These are phyloP conservation scores for Myotis davidii DNA, from an alignment of 2,113 vertebrate species.

Conservation along the genomic window DNA sequence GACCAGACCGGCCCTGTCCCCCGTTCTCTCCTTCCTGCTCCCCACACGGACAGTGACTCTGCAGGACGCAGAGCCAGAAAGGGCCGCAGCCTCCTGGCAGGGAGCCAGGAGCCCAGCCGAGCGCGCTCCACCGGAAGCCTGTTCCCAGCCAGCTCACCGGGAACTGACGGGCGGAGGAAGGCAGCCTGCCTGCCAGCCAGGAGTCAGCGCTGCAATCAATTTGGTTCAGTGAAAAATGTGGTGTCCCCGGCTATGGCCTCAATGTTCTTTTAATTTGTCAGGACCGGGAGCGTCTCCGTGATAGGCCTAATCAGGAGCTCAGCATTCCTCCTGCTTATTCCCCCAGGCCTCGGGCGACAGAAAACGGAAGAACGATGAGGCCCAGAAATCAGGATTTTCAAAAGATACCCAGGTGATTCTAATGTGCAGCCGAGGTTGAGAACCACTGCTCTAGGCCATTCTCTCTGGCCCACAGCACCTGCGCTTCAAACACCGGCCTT, in stretches of 20 bases:
- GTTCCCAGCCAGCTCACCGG: background rate
- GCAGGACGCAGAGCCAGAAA: background rate
- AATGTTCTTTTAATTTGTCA: slow-evolving; percentile 54
- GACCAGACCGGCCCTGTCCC: background rate
- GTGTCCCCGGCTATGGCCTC: background rate
- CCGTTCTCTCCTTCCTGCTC: background rate
- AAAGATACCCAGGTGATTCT: too few relatives aligned
- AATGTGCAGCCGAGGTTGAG: too few relatives aligned
- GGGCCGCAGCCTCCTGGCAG: background rate
- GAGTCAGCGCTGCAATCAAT: background rate
- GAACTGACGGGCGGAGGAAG: background rate
- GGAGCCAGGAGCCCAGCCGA: background rate
- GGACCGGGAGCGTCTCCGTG: slow-evolving; percentile 6
- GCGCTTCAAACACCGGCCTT: too few relatives aligned
- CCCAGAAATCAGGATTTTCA: too few relatives aligned
- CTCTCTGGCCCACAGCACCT: too few relatives aligned
- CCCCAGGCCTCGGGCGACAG: background rate
- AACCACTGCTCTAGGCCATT: too few relatives aligned
- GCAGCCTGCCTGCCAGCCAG: background rate
- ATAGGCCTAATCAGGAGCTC: background rate
- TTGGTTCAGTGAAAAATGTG: slow-evolving; percentile 27
- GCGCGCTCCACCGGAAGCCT: background rate
- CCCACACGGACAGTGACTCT: background rate
- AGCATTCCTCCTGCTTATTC: background rate
- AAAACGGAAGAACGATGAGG: background rate